Evolutionary conservation across 2,113 vertebrate species (phyloP).

Genomic region (Panurus biarmicus): DNA sequence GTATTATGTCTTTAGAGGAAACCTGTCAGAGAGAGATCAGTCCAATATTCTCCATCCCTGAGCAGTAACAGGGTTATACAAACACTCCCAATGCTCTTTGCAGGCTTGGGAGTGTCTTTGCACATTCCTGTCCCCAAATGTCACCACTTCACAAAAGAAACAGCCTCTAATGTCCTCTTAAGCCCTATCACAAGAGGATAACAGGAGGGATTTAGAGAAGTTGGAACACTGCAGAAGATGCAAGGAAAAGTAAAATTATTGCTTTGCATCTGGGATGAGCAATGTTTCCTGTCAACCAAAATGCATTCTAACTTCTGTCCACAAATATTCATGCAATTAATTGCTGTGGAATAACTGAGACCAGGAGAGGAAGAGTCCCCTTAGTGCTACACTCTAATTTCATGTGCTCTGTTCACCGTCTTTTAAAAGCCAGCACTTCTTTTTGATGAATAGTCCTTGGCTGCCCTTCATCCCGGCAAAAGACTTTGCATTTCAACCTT

Average conservation of each 20-base stretch:
- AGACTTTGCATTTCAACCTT: neutral
- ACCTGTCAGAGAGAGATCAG: neutral
- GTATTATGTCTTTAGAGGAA: conserved; percentile 2
- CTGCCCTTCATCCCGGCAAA: neutral
- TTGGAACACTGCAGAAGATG: conserved; percentile 44
- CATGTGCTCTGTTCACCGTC: neutral
- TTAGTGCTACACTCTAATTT: neutral
- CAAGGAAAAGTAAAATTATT: conserved; percentile 34
- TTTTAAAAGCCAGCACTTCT: neutral
- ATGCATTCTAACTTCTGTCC: neutral
- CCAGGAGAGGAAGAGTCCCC: neutral
- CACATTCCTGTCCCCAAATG: conserved; percentile 14
- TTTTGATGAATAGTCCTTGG: neutral
- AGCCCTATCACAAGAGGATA: conserved; percentile 25
- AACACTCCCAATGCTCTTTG: accelerated
- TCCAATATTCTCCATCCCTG: neutral
- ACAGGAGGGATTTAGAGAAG: conserved; percentile 51
- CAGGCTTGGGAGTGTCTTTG: neutral
- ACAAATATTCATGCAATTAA: conserved; percentile 39
- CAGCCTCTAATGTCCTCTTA: conserved; percentile 26
- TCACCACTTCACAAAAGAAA: conserved; percentile 10
- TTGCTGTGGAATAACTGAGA: conserved; percentile 17
- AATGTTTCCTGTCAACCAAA: conserved; percentile 59
- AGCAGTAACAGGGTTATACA: neutral
- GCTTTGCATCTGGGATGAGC: conserved; percentile 28